Conservation (phyloP, 1,140 invertebrate species). For the Caenorhabditis elegans region WBcel235 BX284606.5:9722501-9723000, state of each 20-base stretch:
- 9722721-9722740: too few relatives aligned
- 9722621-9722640: slow-evolving; percentile 1
- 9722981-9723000: slow-evolving; percentile 30
- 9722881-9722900: slow-evolving; percentile 67
- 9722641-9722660: too few relatives aligned
- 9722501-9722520: slow-evolving; percentile 63
- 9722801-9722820: slow-evolving; percentile 52
- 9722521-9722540: slow-evolving; percentile 65
- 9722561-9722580: slow-evolving; percentile 68
- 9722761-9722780: slow-evolving; percentile 57
- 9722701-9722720: too few relatives aligned
- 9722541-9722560: slow-evolving; percentile 68
- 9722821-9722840: slow-evolving; percentile 67
- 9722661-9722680: too few relatives aligned
- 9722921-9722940: slow-evolving; percentile 22
- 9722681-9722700: too few relatives aligned
- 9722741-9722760: too few relatives aligned
- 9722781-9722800: slow-evolving; percentile 55
- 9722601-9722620: slow-evolving; percentile 36
- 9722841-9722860: slow-evolving; percentile 68
- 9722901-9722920: slow-evolving; percentile 62
- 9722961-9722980: slow-evolving; percentile 33
- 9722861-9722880: slow-evolving; percentile 68
- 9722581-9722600: slow-evolving; percentile 63
- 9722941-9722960: slow-evolving; percentile 12